phyloP scores from a whole-genome alignment of 2,888 invertebrate species.

The Actias luna region DNA sequence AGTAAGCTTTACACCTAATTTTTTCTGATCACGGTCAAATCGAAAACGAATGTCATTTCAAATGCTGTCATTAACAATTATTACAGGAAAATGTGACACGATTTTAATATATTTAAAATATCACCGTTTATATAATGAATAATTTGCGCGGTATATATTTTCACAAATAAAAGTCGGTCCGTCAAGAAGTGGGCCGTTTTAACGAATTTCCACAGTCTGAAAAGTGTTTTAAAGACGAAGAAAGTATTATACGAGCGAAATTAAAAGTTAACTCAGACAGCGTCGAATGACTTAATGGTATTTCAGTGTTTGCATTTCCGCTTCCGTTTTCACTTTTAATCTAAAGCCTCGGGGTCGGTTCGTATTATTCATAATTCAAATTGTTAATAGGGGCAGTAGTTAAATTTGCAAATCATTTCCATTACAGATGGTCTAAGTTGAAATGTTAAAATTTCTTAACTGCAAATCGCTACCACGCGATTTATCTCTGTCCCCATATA shows the following conservation, averaged over 20 bases:
- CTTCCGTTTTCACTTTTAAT: conserved; percentile 65
- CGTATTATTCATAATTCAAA: conserved; percentile 30
- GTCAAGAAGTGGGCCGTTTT: conserved; percentile 3
- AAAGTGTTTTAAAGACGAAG: conserved; percentile 1
- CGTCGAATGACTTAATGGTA: conserved; percentile 68
- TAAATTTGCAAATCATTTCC: background rate
- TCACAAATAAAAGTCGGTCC: conserved; percentile 22
- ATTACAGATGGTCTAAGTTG: background rate
- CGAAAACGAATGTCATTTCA: too few relatives aligned
- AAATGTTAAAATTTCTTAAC: background rate
- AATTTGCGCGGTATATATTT: background rate
- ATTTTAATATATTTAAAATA: background rate
- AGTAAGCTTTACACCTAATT: too few relatives aligned
- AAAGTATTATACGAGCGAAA: conserved; percentile 14
- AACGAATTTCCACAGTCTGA: background rate
- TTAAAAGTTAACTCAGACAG: conserved; percentile 20
- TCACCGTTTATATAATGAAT: background rate
- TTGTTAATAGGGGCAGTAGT: conserved; percentile 2
- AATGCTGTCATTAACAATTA: too few relatives aligned
- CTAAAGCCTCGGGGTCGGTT: conserved; percentile 42
- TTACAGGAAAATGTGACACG: background rate
- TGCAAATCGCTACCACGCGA: too few relatives aligned
- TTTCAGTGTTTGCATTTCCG: conserved; percentile 69
- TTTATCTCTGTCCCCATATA: too few relatives aligned
- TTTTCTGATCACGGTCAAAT: too few relatives aligned